Evolutionary conservation across 2,888 invertebrate species (phyloP).

Genomic region (Meandrusa payeni): DNA sequence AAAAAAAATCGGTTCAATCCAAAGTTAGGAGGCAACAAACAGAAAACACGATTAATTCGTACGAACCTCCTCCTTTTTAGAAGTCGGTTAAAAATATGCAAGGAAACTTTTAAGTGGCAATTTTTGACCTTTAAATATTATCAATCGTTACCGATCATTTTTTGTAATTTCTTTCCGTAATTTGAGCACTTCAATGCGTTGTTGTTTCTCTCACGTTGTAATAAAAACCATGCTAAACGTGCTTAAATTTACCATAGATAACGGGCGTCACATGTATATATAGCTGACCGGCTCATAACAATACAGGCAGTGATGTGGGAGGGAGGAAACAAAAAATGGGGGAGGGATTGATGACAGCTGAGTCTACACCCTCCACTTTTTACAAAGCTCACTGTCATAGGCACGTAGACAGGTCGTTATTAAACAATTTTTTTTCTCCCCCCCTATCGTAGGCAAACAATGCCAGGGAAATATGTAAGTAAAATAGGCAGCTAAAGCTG

Average conservation of each 20-base stretch:
- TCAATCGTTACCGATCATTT: too few relatives aligned
- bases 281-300: constrained; percentile 14
- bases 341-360: constrained; percentile 9
- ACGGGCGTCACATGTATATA: not conserved
- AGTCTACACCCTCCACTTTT: constrained; percentile 50
- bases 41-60: too few relatives aligned
- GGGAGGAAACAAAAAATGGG: not conserved
- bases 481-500: constrained; percentile 26
- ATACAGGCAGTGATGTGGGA: not conserved
- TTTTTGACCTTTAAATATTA: too few relatives aligned
- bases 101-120: too few relatives aligned
- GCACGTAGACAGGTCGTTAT: constrained; percentile 55
- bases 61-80: too few relatives aligned
- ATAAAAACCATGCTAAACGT: too few relatives aligned
- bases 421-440: constrained; percentile 54
- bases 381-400: constrained; percentile 41
- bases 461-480: constrained; percentile 38
- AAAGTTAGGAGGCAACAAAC: too few relatives aligned
- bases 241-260: constrained; percentile 5
- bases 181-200: too few relatives aligned
- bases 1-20: too few relatives aligned
- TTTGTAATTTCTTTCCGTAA: too few relatives aligned
- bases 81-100: too few relatives aligned
- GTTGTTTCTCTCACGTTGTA: too few relatives aligned
- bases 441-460: constrained; percentile 58